Conservation (phyloP, 2,113 vertebrate species). For the Eonycteris spelaea region DNA sequence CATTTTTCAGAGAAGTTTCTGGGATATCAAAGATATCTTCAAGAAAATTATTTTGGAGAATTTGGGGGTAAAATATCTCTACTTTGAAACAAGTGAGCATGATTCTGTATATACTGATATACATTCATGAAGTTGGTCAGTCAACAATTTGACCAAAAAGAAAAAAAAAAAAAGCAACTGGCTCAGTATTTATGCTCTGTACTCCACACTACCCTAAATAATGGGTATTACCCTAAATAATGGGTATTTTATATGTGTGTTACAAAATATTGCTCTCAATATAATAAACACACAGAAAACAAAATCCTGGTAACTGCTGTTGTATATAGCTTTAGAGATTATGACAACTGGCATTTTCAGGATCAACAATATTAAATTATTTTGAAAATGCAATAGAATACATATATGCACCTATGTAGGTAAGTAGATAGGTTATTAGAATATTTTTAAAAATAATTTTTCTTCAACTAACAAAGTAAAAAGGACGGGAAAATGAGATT, state of each 20-base stretch:
- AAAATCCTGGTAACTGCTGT: neutral
- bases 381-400: neutral
- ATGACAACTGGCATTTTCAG: neutral
- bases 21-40: neutral
- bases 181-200: neutral
- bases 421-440: neutral
- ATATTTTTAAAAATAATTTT: neutral
- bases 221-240: neutral
- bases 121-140: neutral
- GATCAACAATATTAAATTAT: neutral
- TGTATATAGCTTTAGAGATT: neutral
- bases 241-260: neutral
- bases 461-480: neutral
- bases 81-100: neutral
- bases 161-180: neutral
- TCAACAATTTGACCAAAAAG: neutral
- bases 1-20: neutral
- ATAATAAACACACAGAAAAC: neutral
- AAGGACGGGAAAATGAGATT: neutral
- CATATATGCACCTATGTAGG: neutral
- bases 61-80: neutral
- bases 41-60: neutral
- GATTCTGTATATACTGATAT: neutral
- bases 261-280: neutral
- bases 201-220: neutral